A percentile compares a stretch with the other conserved stretches of the same genome.
Evolutionary conservation across 2,113 vertebrate genomes (phyloP).

Genomic region (Rynchops niger): DNA sequence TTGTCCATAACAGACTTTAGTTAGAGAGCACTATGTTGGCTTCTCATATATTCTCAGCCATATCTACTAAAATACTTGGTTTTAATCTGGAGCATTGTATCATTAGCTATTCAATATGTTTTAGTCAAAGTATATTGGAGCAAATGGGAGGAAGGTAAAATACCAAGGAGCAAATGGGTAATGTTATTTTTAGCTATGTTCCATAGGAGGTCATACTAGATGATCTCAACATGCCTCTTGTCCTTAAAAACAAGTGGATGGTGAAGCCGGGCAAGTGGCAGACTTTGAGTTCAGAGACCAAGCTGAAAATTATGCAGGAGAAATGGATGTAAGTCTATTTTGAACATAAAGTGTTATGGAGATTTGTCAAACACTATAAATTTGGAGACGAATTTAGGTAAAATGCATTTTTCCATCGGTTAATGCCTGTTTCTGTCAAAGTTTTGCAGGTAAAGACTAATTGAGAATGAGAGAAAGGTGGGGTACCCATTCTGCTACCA

Average conservation of each 20-base stretch:
- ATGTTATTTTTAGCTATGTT: neutral
- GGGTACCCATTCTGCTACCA: neutral
- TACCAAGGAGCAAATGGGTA: neutral
- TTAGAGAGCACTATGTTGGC: neutral
- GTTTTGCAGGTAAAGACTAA: neutral
- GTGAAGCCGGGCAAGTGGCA: neutral
- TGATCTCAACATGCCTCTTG: neutral
- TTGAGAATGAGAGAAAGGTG: neutral
- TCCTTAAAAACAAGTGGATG: neutral
- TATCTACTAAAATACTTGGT: neutral
- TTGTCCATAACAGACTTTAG: conserved; percentile 8
- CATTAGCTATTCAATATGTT: neutral
- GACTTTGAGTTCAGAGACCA: neutral
- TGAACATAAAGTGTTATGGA: neutral
- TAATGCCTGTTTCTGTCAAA: neutral
- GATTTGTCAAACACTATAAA: neutral
- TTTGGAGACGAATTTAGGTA: neutral
- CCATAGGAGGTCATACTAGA: neutral
- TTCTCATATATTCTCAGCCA: neutral
- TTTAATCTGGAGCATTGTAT: neutral
- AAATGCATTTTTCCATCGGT: neutral
- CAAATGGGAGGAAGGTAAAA: no score
- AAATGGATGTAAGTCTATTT: neutral
- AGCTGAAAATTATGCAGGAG: neutral
- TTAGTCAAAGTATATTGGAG: neutral